Evolutionary conservation across 2,888 invertebrate species (phyloP).

Genomic region (Lutraria lutraria): DNA sequence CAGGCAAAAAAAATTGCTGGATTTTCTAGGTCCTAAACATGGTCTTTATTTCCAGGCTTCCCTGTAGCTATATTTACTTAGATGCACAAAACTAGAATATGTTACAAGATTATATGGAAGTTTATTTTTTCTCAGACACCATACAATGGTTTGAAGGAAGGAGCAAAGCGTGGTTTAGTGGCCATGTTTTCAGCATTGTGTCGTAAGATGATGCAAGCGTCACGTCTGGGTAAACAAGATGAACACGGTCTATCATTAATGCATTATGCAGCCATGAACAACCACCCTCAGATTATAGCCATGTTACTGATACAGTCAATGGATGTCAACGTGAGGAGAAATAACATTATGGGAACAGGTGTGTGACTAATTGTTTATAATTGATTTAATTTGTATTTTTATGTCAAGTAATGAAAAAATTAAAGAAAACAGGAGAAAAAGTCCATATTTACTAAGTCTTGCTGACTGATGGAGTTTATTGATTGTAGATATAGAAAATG

Average conservation of each 20-base stretch:
- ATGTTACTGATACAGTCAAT: conserved; percentile 84
- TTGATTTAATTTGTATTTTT: neutral
- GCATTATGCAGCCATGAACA: conserved; percentile 86
- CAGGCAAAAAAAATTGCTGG: too few species aligned
- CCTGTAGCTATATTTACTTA: too few species aligned
- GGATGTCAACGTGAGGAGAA: conserved; percentile 85
- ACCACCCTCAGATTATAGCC: conserved; percentile 85
- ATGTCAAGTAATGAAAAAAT: too few species aligned
- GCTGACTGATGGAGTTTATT: too few species aligned
- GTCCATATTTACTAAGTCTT: too few species aligned
- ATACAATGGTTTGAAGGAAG: conserved; percentile 82
- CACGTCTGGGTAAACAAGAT: conserved; percentile 85
- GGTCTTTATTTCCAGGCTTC: too few species aligned
- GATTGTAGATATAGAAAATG: too few species aligned
- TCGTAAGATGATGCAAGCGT: conserved; percentile 83
- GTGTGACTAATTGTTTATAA: conserved; percentile 34
- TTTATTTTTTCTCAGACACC: conserved; percentile 77
- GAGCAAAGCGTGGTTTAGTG: conserved; percentile 85
- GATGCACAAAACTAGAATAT: too few species aligned
- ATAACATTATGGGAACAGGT: conserved; percentile 83
- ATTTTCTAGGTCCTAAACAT: too few species aligned
- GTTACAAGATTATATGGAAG: too few species aligned
- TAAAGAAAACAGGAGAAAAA: too few species aligned
- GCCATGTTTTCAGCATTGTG: conserved; percentile 84
- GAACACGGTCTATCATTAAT: conserved; percentile 85